Percentiles rank a stretch among this genome's conserved stretches.
These are phyloP conservation scores for Lipotes vexillifer DNA, from an alignment of 2,113 vertebrate species.

Conservation along the genomic window DNA sequence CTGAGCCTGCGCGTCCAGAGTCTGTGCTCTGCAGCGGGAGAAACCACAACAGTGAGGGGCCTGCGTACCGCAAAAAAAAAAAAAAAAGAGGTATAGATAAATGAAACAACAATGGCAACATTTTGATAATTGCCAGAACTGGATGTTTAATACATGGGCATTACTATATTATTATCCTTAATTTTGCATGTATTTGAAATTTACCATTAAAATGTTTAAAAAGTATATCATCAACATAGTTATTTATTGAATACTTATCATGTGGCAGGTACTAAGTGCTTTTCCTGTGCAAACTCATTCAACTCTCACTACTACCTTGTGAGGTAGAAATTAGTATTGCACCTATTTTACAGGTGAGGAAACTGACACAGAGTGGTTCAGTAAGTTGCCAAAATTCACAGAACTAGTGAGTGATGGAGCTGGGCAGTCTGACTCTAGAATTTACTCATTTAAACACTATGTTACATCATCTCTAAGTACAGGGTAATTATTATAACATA, in stretches of 20 bases:
- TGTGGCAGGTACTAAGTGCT: not conserved
- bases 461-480: not conserved
- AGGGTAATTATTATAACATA: not conserved
- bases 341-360: not conserved
- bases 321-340: not conserved
- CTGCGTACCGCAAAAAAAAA: no score
- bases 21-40: no score
- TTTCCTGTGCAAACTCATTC: not conserved
- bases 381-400: not conserved
- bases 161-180: not conserved
- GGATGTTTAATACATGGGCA: not conserved
- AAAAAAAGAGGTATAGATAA: not conserved
- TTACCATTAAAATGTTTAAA: not conserved
- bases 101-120: not conserved
- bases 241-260: not conserved
- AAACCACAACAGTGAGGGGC: no score
- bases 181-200: not conserved
- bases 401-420: not conserved
- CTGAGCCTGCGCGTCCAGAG: no score
- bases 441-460: not conserved
- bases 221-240: not conserved
- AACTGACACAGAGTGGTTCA: not conserved
- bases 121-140: not conserved
- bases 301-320: not conserved
- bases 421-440: not conserved